Conservation (phyloP, 2,888 invertebrate species). For the Patella ulyssiponensis region DNA sequence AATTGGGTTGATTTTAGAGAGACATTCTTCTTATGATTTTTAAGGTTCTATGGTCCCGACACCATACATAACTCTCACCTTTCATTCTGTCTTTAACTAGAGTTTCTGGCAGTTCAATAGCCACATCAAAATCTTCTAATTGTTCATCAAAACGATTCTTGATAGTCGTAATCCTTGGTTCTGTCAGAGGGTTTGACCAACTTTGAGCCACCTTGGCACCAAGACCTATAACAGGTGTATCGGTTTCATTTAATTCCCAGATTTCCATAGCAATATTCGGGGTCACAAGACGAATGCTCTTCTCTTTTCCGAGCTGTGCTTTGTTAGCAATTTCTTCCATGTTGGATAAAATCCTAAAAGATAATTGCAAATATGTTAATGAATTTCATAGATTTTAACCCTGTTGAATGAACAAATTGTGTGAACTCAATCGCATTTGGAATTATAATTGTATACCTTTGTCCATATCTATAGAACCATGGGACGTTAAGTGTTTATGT, state of each 20-base stretch:
- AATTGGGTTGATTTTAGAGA: no score
- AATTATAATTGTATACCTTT: no score
- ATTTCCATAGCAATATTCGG: constrained; percentile 60
- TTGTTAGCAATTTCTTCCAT: constrained; percentile 55
- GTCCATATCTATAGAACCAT: no score
- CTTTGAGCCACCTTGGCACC: constrained; percentile 43
- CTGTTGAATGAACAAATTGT: no score
- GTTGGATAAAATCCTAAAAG: constrained; percentile 50
- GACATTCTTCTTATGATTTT: no score
- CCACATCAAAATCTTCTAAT: constrained; percentile 51
- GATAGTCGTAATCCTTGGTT: constrained; percentile 38
- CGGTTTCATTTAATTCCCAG: constrained; percentile 48
- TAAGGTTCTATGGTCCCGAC: no score
- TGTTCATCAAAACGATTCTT: constrained; percentile 34
- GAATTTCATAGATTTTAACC: neutral
- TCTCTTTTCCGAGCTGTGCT: constrained; percentile 41
- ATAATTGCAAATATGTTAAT: neutral
- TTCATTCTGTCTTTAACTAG: constrained; percentile 45
- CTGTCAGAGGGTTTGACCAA: constrained; percentile 29
- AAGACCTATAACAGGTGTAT: constrained; percentile 53
- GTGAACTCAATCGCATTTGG: no score
- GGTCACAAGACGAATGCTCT: constrained; percentile 47
- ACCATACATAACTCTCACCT: constrained; percentile 30
- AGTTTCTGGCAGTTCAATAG: constrained; percentile 57
- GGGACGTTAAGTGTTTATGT: no score